A percentile compares a stretch with the other conserved stretches of the same genome.
Evolutionary conservation across 1,140 invertebrate genomes (phyloP).

Genomic region (Rhyacophila brunnea): DNA sequence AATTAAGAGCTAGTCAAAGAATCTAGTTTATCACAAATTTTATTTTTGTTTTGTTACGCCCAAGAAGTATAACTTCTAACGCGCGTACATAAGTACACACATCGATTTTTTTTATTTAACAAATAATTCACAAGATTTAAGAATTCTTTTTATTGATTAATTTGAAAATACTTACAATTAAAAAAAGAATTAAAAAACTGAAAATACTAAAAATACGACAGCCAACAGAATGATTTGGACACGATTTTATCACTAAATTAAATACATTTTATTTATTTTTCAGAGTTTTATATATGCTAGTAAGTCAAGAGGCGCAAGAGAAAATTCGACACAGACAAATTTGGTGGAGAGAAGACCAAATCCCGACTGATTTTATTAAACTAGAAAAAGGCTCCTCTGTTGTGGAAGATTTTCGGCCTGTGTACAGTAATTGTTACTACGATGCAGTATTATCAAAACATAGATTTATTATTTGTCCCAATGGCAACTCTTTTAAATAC

Average conservation of each 20-base stretch:
- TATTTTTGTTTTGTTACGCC: no score
- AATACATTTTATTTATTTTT: conserved; percentile 26
- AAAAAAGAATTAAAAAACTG: no score
- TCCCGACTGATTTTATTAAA: conserved; percentile 10
- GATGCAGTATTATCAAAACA: conserved; percentile 44
- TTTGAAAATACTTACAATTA: no score
- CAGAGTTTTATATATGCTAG: conserved; percentile 47
- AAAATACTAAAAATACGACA: no score
- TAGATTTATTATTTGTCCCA: conserved; percentile 45
- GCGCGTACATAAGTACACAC: no score
- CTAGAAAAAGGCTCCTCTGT: not conserved
- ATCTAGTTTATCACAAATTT: no score
- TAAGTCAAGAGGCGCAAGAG: conserved; percentile 43
- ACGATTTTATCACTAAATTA: not conserved
- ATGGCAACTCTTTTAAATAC: conserved; percentile 43
- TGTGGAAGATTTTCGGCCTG: not conserved
- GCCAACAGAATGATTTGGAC: no score
- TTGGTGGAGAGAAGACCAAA: conserved; percentile 46
- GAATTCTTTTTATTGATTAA: no score
- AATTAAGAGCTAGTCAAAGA: no score
- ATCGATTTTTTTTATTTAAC: no score
- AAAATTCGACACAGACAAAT: conserved; percentile 45
- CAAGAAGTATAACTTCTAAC: no score
- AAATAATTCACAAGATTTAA: no score
- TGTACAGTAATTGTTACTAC: conserved; percentile 25